Evolutionary conservation across 2,888 invertebrate genomes (phyloP).

Genomic region (Acrobasis consociella): DNA sequence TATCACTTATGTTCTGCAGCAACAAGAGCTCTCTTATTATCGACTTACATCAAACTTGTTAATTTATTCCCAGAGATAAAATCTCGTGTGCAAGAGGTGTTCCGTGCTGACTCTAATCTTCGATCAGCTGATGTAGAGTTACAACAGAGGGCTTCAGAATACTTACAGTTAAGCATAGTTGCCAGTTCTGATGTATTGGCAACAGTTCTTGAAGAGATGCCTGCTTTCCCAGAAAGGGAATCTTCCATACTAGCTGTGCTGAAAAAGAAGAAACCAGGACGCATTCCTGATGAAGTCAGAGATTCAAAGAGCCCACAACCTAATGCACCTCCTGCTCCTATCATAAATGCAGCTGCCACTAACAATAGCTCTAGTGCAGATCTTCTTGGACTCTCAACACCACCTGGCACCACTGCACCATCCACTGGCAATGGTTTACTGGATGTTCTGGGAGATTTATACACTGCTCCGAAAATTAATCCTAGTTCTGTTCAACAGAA

Average conservation of each 20-base stretch:
- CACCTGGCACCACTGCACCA: slow-evolving; percentile 88
- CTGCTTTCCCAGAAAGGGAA: slow-evolving; percentile 99
- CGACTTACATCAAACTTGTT: slow-evolving; percentile 99
- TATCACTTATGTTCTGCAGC: slow-evolving; percentile 99
- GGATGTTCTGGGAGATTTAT: slow-evolving; percentile 96
- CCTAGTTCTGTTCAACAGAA: slow-evolving; percentile 87
- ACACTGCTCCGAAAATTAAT: slow-evolving; percentile 85
- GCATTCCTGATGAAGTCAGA: slow-evolving; percentile 94
- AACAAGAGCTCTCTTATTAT: slow-evolving; percentile 97
- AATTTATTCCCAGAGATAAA: slow-evolving; percentile 99
- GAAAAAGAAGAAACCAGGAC: slow-evolving; percentile 98
- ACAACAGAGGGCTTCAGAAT: slow-evolving; percentile 99
- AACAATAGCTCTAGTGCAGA: slow-evolving; percentile 87
- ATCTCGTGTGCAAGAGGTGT: slow-evolving; percentile 96
- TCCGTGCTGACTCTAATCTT: slow-evolving; percentile 96
- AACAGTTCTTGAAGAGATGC: slow-evolving; percentile 99
- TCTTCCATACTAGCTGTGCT: slow-evolving; percentile 98
- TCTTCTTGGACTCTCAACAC: slow-evolving; percentile 93
- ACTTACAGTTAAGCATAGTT: slow-evolving; percentile 96
- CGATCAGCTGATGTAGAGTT: slow-evolving; percentile 99
- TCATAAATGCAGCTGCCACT: slow-evolving; percentile 74
- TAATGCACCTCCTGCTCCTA: slow-evolving; percentile 66
- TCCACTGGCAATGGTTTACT: slow-evolving; percentile 90
- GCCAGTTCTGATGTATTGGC: slow-evolving; percentile 98
- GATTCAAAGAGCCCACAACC: slow-evolving; percentile 90